Conservation (phyloP, 2,797 vertebrate species). For the Heteromormyrus szaboi region DNA sequence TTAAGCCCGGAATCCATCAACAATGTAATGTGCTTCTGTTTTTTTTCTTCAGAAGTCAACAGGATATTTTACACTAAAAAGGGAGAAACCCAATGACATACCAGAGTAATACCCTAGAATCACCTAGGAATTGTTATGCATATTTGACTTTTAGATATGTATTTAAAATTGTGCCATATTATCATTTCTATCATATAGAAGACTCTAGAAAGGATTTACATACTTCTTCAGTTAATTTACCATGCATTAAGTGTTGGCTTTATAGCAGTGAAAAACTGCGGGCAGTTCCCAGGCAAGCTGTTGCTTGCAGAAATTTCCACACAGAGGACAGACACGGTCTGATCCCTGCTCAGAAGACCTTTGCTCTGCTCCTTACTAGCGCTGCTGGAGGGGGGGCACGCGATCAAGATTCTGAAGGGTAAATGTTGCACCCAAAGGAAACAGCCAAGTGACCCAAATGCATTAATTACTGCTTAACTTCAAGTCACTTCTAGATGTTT, state of each 20-base stretch:
- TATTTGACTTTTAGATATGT: neutral
- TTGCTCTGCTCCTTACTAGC: neutral
- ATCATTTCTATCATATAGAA: neutral
- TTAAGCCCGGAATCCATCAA: slow-evolving; percentile 1
- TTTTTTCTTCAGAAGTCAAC: neutral
- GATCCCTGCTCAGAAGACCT: neutral
- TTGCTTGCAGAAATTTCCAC: neutral
- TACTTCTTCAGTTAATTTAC: neutral
- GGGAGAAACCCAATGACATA: neutral
- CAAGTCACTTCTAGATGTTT: neutral
- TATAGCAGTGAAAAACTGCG: neutral
- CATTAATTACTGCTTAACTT: neutral
- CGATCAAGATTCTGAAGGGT: neutral
- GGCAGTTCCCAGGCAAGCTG: neutral
- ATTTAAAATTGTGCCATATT: neutral
- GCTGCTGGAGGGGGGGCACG: neutral
- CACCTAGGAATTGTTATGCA: neutral
- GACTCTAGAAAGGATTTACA: neutral
- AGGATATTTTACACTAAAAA: neutral
- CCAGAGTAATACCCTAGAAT: neutral
- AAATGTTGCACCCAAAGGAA: neutral
- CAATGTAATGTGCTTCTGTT: neutral
- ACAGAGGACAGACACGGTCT: neutral
- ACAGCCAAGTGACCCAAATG: neutral
- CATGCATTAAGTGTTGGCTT: neutral